These are phyloP conservation scores for Piprites chloris DNA, from an alignment of 2,113 vertebrate genomes.

Conservation along the genomic window DNA sequence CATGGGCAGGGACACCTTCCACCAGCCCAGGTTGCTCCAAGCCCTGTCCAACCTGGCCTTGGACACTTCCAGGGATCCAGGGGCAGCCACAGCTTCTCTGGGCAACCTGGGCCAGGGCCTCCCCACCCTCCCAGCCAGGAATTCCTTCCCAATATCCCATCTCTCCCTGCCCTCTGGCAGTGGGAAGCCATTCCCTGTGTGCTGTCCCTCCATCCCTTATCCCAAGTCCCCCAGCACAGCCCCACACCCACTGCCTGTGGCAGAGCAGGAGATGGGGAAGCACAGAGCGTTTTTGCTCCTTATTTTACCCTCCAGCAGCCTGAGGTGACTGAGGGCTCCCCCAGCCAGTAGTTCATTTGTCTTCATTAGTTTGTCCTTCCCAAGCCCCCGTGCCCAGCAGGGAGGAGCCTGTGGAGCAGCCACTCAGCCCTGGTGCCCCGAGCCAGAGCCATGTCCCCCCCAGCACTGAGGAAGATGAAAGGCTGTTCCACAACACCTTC, in stretches of 20 bases:
- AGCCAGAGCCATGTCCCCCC: accelerated
- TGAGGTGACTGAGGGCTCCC: accelerated
- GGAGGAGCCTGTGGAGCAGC: accelerated
- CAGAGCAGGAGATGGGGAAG: accelerated
- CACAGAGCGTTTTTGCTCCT: accelerated
- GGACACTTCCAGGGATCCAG: not conserved
- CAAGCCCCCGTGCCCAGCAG: accelerated
- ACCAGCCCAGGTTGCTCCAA: not conserved
- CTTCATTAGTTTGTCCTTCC: not conserved
- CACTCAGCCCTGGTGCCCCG: accelerated
- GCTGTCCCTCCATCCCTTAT: not conserved
- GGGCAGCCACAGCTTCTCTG: too few relatives aligned
- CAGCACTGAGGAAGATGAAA: not conserved
- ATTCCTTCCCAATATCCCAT: not conserved
- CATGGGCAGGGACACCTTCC: not conserved
- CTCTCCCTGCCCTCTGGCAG: not conserved
- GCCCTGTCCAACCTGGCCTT: not conserved
- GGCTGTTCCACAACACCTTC: not conserved
- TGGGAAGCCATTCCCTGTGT: not conserved
- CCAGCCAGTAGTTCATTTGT: accelerated
- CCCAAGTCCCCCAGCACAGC: not conserved
- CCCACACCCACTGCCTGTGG: too few relatives aligned
- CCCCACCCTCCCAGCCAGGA: not conserved
- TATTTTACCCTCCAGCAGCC: accelerated
- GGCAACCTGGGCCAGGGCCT: not conserved